Evolutionary conservation across 2,888 invertebrate genomes (phyloP).

Genomic region (Conops quadrifasciatus): DNA sequence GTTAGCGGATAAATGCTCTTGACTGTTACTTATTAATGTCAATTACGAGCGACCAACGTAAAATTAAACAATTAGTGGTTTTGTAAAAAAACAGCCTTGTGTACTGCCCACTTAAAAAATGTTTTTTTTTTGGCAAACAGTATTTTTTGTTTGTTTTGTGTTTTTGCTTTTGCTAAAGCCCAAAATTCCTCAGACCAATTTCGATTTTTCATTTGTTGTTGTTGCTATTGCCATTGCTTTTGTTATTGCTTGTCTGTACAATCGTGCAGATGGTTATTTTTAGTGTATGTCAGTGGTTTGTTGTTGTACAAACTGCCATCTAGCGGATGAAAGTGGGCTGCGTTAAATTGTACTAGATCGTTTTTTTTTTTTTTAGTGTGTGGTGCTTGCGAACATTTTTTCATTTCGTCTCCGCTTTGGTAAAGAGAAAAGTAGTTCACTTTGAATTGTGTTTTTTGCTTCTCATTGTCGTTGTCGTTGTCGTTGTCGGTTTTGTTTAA

Average conservation of each 20-base stretch:
- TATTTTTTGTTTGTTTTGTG: too few species aligned
- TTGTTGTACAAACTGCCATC: background rate
- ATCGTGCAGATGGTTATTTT: background rate
- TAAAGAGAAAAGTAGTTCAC: conserved; percentile 24
- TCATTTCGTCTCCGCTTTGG: background rate
- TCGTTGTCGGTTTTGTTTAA: too few species aligned
- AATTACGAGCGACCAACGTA: too few species aligned
- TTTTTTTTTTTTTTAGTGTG: conserved; percentile 3
- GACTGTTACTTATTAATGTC: too few species aligned
- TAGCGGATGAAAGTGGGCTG: conserved; percentile 38
- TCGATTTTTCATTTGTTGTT: background rate
- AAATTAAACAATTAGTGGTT: background rate
- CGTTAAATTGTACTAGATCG: conserved; percentile 29
- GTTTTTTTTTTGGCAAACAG: too few species aligned
- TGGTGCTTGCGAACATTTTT: background rate
- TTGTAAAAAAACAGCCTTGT: background rate
- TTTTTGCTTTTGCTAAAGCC: background rate
- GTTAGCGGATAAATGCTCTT: too few species aligned
- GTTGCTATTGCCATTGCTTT: conserved; percentile 12
- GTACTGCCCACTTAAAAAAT: background rate
- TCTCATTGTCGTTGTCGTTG: too few species aligned
- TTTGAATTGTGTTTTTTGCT: too few species aligned
- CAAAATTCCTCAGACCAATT: conserved; percentile 6
- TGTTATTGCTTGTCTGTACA: conserved; percentile 27
- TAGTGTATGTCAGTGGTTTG: background rate